phyloP scores from a whole-genome alignment of 2,113 vertebrate genomes.

The Limanda limanda region DNA sequence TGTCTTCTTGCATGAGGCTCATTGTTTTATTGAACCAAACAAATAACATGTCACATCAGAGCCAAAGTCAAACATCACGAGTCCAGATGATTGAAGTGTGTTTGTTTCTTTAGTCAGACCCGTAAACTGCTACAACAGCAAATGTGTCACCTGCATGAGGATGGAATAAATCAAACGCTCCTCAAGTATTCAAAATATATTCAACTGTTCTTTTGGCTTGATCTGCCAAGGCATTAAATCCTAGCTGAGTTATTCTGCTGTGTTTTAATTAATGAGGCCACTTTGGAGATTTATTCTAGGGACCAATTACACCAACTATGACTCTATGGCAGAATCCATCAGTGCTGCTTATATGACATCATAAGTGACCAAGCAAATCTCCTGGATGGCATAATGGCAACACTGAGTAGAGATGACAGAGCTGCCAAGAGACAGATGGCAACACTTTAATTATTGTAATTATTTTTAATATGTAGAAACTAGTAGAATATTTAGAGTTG shows the following conservation, averaged over 20 bases:
- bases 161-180: constrained; percentile 53
- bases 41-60: not conserved
- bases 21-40: not conserved
- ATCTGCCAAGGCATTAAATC: constrained; percentile 57
- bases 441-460: not conserved
- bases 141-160: constrained; percentile 48
- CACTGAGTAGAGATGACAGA: constrained; percentile 28
- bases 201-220: constrained; percentile 55
- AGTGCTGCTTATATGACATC: constrained; percentile 72
- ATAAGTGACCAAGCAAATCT: constrained; percentile 71
- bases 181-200: constrained; percentile 56
- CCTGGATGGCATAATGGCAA: constrained; percentile 48
- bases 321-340: constrained; percentile 66
- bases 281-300: constrained; percentile 71
- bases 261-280: constrained; percentile 72
- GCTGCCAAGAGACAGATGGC: constrained; percentile 32
- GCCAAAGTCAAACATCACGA: not conserved
- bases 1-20: not conserved
- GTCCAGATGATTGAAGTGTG: constrained; percentile 27
- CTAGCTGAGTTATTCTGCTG: constrained; percentile 64
- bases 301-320: constrained; percentile 69
- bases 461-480: not conserved
- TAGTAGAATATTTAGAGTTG: too few species aligned
- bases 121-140: constrained; percentile 49
- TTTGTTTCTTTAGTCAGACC: constrained; percentile 49